phyloP scores from a whole-genome alignment of 2,113 vertebrate genomes.

The Pyxicephalus adspersus region DNA sequence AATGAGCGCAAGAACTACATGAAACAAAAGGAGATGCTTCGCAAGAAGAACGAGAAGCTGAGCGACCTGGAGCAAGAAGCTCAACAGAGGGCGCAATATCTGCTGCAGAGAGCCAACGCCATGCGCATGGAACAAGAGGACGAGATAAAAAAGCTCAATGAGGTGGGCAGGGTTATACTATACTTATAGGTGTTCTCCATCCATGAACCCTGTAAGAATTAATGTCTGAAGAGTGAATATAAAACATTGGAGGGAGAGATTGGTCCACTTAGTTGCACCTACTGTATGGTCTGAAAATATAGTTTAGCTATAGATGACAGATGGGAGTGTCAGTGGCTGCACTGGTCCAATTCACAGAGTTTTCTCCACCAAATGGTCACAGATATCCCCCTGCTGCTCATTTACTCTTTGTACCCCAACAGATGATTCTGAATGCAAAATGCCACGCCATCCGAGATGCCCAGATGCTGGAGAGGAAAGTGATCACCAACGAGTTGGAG shows the following conservation, averaged over 20 bases:
- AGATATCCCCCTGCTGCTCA: no score
- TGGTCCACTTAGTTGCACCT: background rate
- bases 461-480: constrained; percentile 84
- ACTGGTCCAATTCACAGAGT: no score
- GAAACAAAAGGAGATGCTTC: constrained; percentile 69
- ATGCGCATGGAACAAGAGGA: constrained; percentile 86
- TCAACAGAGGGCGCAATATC: constrained; percentile 68
- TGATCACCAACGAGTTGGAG: constrained; percentile 73
- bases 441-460: constrained; percentile 85
- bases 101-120: constrained; percentile 72
- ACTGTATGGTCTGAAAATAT: no score
- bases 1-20: constrained; percentile 73
- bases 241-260: background rate
- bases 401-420: constrained; percentile 26
- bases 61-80: constrained; percentile 80
- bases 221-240: no score
- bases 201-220: no score
- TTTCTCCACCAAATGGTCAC: no score
- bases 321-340: no score
- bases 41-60: constrained; percentile 68
- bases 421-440: constrained; percentile 82
- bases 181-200: background rate
- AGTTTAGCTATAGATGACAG: no score
- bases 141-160: constrained; percentile 80
- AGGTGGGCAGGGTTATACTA: constrained; percentile 66